Evolutionary conservation across 2,113 vertebrate genomes (phyloP).

Genomic region (Datnioides undecimradiatus): DNA sequence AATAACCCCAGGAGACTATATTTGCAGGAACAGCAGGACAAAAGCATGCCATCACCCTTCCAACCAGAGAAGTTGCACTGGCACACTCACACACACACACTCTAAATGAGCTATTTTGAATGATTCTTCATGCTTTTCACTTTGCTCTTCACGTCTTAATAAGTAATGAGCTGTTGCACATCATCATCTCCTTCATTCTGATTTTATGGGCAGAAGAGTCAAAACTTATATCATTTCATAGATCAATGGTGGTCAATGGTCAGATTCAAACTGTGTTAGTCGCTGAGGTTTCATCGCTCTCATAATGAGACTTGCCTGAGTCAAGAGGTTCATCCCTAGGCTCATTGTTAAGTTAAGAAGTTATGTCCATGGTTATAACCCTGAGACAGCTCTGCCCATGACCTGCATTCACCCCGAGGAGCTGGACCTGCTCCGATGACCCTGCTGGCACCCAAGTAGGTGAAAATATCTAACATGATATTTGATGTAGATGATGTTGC

Average conservation of each 20-base stretch:
- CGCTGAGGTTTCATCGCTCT: background rate
- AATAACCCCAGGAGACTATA: conserved; percentile 41
- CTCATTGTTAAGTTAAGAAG: background rate
- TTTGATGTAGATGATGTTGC: no score
- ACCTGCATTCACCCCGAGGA: background rate
- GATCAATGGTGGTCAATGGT: no score
- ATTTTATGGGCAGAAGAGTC: background rate
- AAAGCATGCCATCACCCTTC: background rate
- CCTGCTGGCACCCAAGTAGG: background rate
- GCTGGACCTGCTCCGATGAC: background rate
- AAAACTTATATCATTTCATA: no score
- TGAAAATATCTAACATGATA: background rate
- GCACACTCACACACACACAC: background rate
- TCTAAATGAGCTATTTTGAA: background rate
- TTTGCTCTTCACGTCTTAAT: background rate
- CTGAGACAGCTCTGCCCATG: background rate
- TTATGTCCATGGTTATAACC: background rate
- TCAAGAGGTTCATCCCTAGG: background rate
- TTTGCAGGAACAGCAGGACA: conserved; percentile 35
- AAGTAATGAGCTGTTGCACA: background rate
- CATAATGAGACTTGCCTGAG: background rate
- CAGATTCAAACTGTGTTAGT: no score
- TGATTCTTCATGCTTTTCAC: background rate
- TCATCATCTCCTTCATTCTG: background rate
- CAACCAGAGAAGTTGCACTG: background rate